Evolutionary conservation across 2,888 invertebrate genomes (phyloP), one percentile per base, ranked within the genome.

Genomic region (Formica aserva): DNA sequence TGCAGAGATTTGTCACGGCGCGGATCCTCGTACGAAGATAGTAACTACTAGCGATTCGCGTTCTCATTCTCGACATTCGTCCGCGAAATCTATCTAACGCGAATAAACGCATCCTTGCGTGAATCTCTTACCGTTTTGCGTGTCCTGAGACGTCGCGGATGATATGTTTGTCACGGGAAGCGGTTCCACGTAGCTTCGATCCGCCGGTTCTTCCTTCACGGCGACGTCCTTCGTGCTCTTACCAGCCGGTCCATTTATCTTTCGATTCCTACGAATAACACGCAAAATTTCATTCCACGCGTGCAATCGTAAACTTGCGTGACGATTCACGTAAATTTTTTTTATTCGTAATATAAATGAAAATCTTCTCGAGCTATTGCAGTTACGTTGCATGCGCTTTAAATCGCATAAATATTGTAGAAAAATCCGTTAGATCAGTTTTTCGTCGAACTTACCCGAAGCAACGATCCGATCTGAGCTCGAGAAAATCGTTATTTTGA

Each of bases 191-290:
- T 93, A 93, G 22, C 92, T 92, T 60, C 93, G 91, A 84, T 93
- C 93, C 60, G 92, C 85, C 60, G 93, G 93, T 76, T 93, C 93
- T 57, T 94, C 92, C 80, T 93, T 93, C 65, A 93, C 93, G 22
- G 94, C 90, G 52, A 93, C 87, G 76, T 82, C 90, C 65, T 94
- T 92, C 69, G 92, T 81, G 8, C 74, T 82, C 60, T 93, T 92
- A 41, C 18, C 86, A 41, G 85, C 82, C 22, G 82, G 87, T 5
- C 92, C 89, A 55, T 85, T 91, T 29, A 90, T 66, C 78, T 90
- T 91, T 52, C 78, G 87, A 32, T 80, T 89, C 65, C 91, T 91
- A 60, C 35, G 0, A 32, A 3, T 29, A 74, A 80, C 4, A 81
- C 41, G 71, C 41, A 74, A 45, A 13, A 74, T 32, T 75, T 60